These are phyloP conservation scores for Athalia circularis DNA, from an alignment of 2,888 invertebrate species.

Conservation along the genomic window DNA sequence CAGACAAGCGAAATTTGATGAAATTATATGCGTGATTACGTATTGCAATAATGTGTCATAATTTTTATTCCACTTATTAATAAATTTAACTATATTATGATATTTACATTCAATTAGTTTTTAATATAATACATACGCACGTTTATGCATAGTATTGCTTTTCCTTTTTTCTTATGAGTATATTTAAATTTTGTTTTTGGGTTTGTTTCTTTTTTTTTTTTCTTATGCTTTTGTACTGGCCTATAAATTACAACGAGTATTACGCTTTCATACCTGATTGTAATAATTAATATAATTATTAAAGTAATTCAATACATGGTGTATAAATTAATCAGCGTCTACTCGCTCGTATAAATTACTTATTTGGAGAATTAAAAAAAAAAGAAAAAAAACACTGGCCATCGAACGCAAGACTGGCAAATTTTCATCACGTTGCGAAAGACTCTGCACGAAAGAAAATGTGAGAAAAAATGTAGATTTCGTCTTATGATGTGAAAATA, in stretches of 20 bases:
- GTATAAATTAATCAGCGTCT: constrained; percentile 23
- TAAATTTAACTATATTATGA: constrained; percentile 8
- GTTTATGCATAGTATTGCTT: background rate
- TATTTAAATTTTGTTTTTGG: too few relatives aligned
- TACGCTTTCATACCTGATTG: too few relatives aligned
- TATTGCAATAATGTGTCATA: constrained; percentile 1
- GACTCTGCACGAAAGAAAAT: too few relatives aligned
- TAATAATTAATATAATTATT: constrained; percentile 33
- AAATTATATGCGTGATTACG: background rate
- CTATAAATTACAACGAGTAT: too few relatives aligned
- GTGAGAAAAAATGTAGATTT: too few relatives aligned
- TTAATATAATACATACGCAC: background rate
- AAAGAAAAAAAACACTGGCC: constrained; percentile 7
- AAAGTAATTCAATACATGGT: background rate
- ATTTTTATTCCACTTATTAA: background rate
- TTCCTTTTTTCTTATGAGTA: too few relatives aligned
- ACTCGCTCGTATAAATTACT: background rate
- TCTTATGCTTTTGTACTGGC: too few relatives aligned
- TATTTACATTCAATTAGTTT: background rate
- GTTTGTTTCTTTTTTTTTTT: background rate
- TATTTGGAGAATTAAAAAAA: background rate
- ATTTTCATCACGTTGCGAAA: too few relatives aligned
- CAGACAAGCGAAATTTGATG: background rate
- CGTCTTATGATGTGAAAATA: too few relatives aligned
- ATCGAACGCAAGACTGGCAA: background rate